A percentile compares a stretch with the other conserved stretches of the same genome.
phyloP scores from a whole-genome alignment of 2,797 vertebrate species.

The Epinephelus awoara region DNA sequence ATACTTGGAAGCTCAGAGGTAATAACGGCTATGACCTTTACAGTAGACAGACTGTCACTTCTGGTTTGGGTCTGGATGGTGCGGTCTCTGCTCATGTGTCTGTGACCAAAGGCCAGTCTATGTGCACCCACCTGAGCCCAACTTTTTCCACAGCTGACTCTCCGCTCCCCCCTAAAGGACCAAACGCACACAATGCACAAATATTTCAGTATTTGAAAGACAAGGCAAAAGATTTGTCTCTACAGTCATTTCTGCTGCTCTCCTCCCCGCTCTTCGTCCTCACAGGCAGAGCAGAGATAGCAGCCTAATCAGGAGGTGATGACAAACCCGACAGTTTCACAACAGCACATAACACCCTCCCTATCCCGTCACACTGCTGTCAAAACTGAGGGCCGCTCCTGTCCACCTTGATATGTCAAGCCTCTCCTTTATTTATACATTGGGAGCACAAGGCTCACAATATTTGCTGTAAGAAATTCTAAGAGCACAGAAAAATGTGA shows the following conservation, averaged over 20 bases:
- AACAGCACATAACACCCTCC: slow-evolving; percentile 66
- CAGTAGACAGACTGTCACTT: slow-evolving; percentile 70
- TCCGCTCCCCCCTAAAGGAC: slow-evolving; percentile 3
- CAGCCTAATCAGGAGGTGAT: slow-evolving; percentile 73
- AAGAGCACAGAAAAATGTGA: not conserved
- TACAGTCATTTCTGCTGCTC: not conserved
- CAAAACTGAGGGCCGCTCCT: slow-evolving; percentile 59
- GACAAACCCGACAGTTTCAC: slow-evolving; percentile 65
- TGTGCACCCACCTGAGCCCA: slow-evolving; percentile 41
- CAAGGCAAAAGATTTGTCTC: slow-evolving; percentile 13
- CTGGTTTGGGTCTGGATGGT: slow-evolving; percentile 57
- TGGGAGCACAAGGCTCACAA: slow-evolving; percentile 4
- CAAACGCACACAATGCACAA: slow-evolving; percentile 3
- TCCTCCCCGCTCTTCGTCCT: slow-evolving; percentile 29
- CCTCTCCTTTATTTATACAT: slow-evolving; percentile 13
- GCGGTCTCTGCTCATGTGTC: slow-evolving; percentile 2
- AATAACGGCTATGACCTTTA: slow-evolving; percentile 78
- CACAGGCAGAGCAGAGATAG: slow-evolving; percentile 60
- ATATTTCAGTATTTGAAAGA: not conserved
- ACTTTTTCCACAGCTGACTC: slow-evolving; percentile 7
- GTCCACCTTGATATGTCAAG: slow-evolving; percentile 66
- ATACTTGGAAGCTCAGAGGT: slow-evolving; percentile 38
- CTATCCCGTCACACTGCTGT: slow-evolving; percentile 47
- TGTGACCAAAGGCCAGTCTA: slow-evolving; percentile 45
- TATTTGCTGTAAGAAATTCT: not conserved